These are phyloP conservation scores for Orthosia gothica DNA, from an alignment of 2,888 invertebrate species.

Conservation along the genomic window DNA sequence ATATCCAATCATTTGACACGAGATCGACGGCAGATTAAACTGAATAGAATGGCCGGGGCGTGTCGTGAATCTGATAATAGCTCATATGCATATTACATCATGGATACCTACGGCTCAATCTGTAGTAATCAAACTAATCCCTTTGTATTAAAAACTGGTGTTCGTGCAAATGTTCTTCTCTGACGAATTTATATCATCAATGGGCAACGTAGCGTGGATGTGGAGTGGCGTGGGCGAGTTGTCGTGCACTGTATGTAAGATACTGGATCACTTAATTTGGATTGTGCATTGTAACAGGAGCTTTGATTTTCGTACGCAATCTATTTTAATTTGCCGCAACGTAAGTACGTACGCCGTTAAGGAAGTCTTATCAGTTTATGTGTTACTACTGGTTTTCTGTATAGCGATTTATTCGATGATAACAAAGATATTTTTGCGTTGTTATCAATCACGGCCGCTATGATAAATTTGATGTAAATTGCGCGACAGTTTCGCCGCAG, in stretches of 20 bases:
- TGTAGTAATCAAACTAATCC: not conserved
- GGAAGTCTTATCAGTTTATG: slow-evolving; percentile 32
- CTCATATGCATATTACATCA: not conserved
- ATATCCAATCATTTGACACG: not conserved
- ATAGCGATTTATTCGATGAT: slow-evolving; percentile 27
- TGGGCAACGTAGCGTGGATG: no score
- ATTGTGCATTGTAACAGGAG: not conserved
- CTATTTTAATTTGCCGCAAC: not conserved
- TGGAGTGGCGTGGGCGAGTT: not conserved
- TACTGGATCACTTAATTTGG: not conserved
- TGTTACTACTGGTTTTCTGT: slow-evolving; percentile 28
- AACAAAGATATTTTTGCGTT: slow-evolving; percentile 32
- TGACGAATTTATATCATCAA: not conserved
- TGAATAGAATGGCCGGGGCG: not conserved
- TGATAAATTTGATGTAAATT: slow-evolving; percentile 3
- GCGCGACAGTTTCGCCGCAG: not conserved
- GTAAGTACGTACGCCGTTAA: not conserved
- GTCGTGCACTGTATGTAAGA: not conserved
- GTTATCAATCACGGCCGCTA: slow-evolving; percentile 32
- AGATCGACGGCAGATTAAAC: not conserved
- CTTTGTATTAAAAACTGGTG: not conserved
- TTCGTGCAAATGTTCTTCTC: not conserved
- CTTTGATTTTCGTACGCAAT: not conserved
- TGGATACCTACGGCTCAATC: not conserved
- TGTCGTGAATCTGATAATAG: not conserved